A percentile compares a stretch with the other conserved stretches of the same genome.
These are phyloP conservation scores for Spilosoma lubricipeda DNA, from an alignment of 2,888 invertebrate species.

Conservation along the genomic window DNA sequence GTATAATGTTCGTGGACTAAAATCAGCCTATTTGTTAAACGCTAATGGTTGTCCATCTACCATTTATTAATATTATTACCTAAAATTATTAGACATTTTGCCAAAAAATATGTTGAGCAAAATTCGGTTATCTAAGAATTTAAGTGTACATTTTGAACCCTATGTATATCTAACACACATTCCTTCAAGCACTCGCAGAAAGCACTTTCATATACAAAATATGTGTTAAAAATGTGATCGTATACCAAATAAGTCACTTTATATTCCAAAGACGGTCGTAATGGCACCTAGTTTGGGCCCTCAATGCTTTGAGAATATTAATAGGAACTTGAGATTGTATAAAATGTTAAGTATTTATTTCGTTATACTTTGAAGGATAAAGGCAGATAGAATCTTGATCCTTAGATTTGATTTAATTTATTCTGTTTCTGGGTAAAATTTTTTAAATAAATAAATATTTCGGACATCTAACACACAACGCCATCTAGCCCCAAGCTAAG, in stretches of 20 bases:
- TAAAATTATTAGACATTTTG: too few species aligned
- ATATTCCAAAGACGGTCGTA: background rate
- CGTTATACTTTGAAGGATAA: background rate
- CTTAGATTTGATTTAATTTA: too few species aligned
- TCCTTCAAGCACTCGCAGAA: background rate
- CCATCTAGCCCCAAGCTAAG: too few species aligned
- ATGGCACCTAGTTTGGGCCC: background rate
- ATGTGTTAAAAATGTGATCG: background rate
- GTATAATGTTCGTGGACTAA: too few species aligned
- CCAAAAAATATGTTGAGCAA: too few species aligned
- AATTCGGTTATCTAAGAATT: too few species aligned
- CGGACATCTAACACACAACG: too few species aligned
- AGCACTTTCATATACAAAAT: background rate
- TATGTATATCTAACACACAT: background rate
- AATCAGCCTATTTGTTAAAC: too few species aligned
- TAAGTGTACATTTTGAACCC: background rate
- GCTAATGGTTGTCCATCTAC: too few species aligned
- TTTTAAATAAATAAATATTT: too few species aligned
- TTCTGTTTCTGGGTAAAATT: too few species aligned
- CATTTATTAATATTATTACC: too few species aligned
- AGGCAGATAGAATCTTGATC: background rate
- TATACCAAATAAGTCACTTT: constrained; percentile 4
- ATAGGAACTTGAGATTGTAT: background rate
- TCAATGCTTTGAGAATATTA: background rate
- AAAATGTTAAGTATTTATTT: background rate